Conservation (phyloP, 2,113 vertebrate genomes). For the Lampris incognitus region DNA sequence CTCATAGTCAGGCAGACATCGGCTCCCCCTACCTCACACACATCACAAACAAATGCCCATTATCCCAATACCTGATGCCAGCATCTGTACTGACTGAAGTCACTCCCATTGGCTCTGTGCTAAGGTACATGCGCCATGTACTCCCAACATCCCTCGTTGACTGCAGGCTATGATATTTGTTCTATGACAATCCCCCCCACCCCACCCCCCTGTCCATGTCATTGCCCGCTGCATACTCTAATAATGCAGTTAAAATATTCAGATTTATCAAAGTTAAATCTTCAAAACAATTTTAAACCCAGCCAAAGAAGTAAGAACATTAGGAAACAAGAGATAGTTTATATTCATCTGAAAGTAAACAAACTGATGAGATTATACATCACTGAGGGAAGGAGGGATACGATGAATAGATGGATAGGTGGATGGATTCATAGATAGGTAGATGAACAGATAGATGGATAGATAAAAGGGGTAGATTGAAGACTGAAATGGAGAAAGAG, state of each 20-base stretch:
- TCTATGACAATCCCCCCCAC: no score
- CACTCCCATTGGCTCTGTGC: no score
- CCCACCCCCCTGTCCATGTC: no score
- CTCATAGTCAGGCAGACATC: background rate
- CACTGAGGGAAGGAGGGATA: constrained; percentile 60
- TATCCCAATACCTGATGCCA: no score
- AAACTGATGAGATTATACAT: constrained; percentile 62
- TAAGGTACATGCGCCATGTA: no score
- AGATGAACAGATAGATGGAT: constrained; percentile 34
- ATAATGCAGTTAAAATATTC: no score
- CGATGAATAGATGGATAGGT: constrained; percentile 25
- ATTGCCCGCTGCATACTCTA: no score
- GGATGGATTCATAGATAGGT: constrained; percentile 24
- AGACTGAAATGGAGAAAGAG: constrained; percentile 60
- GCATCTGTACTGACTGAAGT: no score
- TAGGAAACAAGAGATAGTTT: constrained; percentile 6
- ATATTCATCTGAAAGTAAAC: constrained; percentile 26
- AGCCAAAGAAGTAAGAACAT: constrained; percentile 12
- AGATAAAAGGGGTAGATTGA: constrained; percentile 62
- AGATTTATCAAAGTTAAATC: no score
- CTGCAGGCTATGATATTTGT: no score
- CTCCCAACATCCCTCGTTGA: no score
- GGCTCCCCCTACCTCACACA: background rate
- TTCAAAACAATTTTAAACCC: constrained; percentile 4
- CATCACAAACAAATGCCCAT: background rate